A percentile compares a stretch with the other conserved stretches of the same genome.
Conservation (phyloP, 2,888 invertebrate genomes). For the Sericinus montela region DNA sequence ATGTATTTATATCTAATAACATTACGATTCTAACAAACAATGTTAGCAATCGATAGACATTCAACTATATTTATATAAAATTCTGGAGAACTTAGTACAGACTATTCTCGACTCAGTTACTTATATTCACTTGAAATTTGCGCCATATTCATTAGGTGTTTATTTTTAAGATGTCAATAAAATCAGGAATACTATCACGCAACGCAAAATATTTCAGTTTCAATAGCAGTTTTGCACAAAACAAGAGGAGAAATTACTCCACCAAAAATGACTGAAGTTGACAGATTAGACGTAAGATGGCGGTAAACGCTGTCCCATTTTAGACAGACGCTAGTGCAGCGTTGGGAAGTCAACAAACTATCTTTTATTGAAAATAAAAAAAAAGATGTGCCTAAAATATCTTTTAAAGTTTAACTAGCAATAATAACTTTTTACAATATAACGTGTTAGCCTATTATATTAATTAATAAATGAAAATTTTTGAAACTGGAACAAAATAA, state of each 20-base stretch:
- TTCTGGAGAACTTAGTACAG: neutral
- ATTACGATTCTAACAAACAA: constrained; percentile 1
- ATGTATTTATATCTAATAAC: constrained; percentile 1
- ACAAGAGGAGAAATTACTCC: constrained; percentile 53
- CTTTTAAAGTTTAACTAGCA: neutral
- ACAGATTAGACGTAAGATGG: constrained; percentile 68
- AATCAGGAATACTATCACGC: constrained; percentile 50
- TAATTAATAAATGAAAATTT: neutral
- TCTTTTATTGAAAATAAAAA: constrained; percentile 16
- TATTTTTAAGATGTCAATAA: constrained; percentile 59
- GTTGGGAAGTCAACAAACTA: constrained; percentile 21
- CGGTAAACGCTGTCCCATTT: constrained; percentile 53
- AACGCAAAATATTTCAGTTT: constrained; percentile 39
- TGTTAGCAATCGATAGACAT: constrained; percentile 17
- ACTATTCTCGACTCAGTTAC: constrained; percentile 18
- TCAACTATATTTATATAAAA: constrained; percentile 12
- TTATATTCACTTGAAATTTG: constrained; percentile 57
- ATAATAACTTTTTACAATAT: neutral
- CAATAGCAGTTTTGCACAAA: constrained; percentile 38
- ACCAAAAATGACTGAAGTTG: constrained; percentile 57
- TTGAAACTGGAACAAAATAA: neutral
- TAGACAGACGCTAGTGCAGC: constrained; percentile 24
- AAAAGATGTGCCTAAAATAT: neutral
- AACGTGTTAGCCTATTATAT: neutral
- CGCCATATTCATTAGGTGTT: constrained; percentile 50